Conservation (phyloP, 1,140 invertebrate species). For the Pteromalus puparum region DNA sequence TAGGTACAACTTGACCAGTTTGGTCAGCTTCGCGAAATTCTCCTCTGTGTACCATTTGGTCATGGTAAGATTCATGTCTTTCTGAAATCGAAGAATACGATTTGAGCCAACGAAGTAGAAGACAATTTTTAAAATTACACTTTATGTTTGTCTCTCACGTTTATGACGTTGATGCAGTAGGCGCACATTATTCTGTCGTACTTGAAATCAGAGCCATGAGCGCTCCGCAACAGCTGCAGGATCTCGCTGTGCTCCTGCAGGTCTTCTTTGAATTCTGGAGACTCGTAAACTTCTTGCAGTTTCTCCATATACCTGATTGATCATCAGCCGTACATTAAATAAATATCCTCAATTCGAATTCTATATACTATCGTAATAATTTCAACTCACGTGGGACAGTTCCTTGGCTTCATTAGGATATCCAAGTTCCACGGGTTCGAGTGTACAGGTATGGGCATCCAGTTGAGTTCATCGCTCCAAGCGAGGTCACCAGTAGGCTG, state of each 20-base stretch:
- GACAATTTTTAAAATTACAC: too few relatives aligned
- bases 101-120: too few relatives aligned
- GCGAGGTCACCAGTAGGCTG: constrained; percentile 51
- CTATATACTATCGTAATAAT: too few relatives aligned
- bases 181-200: not conserved
- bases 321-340: too few relatives aligned
- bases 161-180: not conserved
- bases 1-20: constrained; percentile 72
- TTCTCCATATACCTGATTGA: not conserved
- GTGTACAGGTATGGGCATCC: constrained; percentile 62
- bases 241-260: not conserved
- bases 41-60: constrained; percentile 78
- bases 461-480: constrained; percentile 60
- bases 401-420: not conserved
- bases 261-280: not conserved
- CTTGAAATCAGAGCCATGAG: not conserved
- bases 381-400: not conserved
- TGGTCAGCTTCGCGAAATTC: constrained; percentile 74
- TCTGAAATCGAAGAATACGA: constrained; percentile 58
- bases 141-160: not conserved
- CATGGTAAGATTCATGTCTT: constrained; percentile 75
- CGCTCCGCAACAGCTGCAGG: not conserved
- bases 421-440: constrained; percentile 56
- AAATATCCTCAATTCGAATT: too few relatives aligned
- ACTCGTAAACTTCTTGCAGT: not conserved